Percentiles rank a stretch among this genome's conserved stretches.
phyloP scores from a whole-genome alignment of 2,888 invertebrate species.

The Lypha dubia region DNA sequence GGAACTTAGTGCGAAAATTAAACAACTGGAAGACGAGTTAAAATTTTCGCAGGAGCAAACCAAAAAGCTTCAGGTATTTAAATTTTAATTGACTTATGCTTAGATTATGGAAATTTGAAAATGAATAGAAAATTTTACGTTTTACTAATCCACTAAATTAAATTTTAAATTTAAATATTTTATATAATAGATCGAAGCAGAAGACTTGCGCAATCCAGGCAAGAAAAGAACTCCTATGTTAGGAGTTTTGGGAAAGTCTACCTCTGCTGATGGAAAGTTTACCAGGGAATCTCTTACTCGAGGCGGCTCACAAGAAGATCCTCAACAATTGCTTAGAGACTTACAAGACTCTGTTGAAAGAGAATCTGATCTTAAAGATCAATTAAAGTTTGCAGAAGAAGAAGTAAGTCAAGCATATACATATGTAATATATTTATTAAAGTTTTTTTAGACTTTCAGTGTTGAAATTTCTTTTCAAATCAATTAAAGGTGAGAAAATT shows the following conservation, averaged over 20 bases:
- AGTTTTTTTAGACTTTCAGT: slow-evolving; percentile 13
- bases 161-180: too few species aligned
- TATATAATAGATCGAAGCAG: slow-evolving; percentile 79
- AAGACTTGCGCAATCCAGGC: slow-evolving; percentile 80
- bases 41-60: slow-evolving; percentile 90
- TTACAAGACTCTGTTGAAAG: slow-evolving; percentile 96
- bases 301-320: slow-evolving; percentile 92
- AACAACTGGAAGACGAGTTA: slow-evolving; percentile 93
- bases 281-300: slow-evolving; percentile 90
- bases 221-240: slow-evolving; percentile 86
- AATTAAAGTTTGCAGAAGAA: slow-evolving; percentile 95
- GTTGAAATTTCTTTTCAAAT: slow-evolving; percentile 28
- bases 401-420: slow-evolving; percentile 88
- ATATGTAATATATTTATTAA: background rate
- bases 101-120: too few species aligned
- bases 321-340: slow-evolving; percentile 91
- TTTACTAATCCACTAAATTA: too few species aligned
- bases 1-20: slow-evolving; percentile 88
- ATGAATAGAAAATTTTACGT: too few species aligned
- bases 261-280: slow-evolving; percentile 88
- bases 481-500: slow-evolving; percentile 41
- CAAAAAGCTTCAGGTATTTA: slow-evolving; percentile 86
- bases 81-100: background rate
- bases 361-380: slow-evolving; percentile 96
- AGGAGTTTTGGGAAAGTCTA: slow-evolving; percentile 85